Base-by-base conservation (phyloP, 30 jellyfish, hydroid and myxozoan species). In the Cassiopea xamachana region DNA sequence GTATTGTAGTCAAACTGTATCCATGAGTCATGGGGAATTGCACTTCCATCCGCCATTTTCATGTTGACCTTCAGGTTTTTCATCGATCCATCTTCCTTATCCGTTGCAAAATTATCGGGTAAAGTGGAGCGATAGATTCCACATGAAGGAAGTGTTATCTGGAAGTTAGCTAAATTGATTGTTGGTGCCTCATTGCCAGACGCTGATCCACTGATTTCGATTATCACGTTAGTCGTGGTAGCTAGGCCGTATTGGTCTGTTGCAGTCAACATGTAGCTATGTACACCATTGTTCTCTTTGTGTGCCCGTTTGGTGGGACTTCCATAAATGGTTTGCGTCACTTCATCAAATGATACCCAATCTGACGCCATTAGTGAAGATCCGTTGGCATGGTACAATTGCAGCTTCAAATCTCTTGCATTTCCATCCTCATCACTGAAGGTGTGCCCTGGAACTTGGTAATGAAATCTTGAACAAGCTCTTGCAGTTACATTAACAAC, bases 361-460 rank as follows among this genome's bases (percentile, higher is more conserved):
- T 90, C 82, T 48, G 94, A 60, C 48, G 91, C 85, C 47, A 94
- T 88, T 7, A 96, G 83, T 48, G 73, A 46, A 1, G 87, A 17
- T 60, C 93, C 94, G 51, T 92, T 87, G 12, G 13, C 39, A 1
- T 76, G 79, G 49, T 45, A 60, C 92, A 96, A 70, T 47, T 81
- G 82, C 87, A 96, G 89, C 18, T 84, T 7, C 47, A 96, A 75
- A 58, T 81, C 73, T 45, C 97, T 75, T 3, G 98, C 82, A 60
- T 76, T 81, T 2, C 98, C 97, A 76, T 91, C 98, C 17, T 89
- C 98, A 45, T 94, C 97, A 15, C 48, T 46, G 87, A 92, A 96
- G 6, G 95, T 64, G 44, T 72, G 47, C 68, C 60, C 94, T 2
- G 98, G 98, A 12, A 96, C 79, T n/a, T 47, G 74, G 84, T 69